Evolutionary conservation across 1,140 invertebrate genomes (phyloP).

Genomic region (Drosophila carrolli): DNA sequence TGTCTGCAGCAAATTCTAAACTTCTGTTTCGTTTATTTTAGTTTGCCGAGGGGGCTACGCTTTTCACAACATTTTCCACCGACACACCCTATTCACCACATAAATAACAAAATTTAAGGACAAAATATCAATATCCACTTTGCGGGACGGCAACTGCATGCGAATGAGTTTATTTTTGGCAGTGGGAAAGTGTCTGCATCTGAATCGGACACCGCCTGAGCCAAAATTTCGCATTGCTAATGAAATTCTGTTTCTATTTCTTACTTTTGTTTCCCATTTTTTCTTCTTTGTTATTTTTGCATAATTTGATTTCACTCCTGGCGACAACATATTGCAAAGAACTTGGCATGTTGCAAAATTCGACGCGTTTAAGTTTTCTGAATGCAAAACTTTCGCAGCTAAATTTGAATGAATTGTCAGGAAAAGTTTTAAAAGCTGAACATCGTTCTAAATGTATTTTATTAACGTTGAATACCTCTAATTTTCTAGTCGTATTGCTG

Average conservation of each 20-base stretch:
- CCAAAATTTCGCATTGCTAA: slow-evolving; percentile 72
- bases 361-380: slow-evolving; percentile 22
- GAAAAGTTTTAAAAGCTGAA: neutral
- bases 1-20: slow-evolving; percentile 66
- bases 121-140: slow-evolving; percentile 84
- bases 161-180: slow-evolving; percentile 58
- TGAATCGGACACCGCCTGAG: slow-evolving; percentile 52
- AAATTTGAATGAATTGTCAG: slow-evolving; percentile 10
- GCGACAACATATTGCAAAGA: slow-evolving; percentile 74
- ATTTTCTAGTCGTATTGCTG: too few relatives aligned
- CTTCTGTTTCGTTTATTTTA: slow-evolving; percentile 62
- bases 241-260: slow-evolving; percentile 73
- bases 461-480: too few relatives aligned
- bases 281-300: slow-evolving; percentile 72
- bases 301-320: slow-evolving; percentile 69
- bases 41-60: slow-evolving; percentile 25
- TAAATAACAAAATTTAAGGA: slow-evolving; percentile 83
- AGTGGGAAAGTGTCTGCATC: slow-evolving; percentile 2
- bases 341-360: slow-evolving; percentile 38
- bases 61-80: slow-evolving; percentile 2
- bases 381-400: slow-evolving; percentile 15
- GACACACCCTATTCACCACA: slow-evolving; percentile 43
- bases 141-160: slow-evolving; percentile 72
- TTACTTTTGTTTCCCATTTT: slow-evolving; percentile 61
- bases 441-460: neutral